Evolutionary conservation across 2,797 vertebrate genomes (phyloP), one percentile per base, ranked within the genome.

Genomic region (Onychomys leucogaster): DNA sequence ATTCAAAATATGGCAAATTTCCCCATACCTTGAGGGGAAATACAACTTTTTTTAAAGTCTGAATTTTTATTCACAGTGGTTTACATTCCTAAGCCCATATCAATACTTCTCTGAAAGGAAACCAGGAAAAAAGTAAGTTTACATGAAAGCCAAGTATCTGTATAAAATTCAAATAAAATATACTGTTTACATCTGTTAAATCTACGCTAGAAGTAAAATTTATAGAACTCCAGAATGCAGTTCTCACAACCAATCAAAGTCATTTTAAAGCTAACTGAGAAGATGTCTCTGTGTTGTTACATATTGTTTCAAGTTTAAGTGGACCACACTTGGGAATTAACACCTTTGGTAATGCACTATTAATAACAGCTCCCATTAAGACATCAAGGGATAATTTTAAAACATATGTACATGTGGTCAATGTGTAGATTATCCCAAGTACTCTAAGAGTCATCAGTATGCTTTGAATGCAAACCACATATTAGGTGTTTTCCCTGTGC

Each of bases 71-170:
- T 85, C 73, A 94, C 57, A 61, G 17, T 61, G n/a, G 86, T 71
- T 90, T 83, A 82, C 12, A 87, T 90, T 92, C 29, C 76, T 94
- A 19, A 97, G 2, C 5, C 16, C 5, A 32, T 71, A 71, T 46
- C 37, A 76, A 89, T 90, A 81, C 7, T 67, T 95, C 41, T 90
- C 90, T 84, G 34, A 95, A 95, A 96, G 93, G 32, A 96, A 95
- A 86, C 4, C 29, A 81, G 77, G 49, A 88, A 88, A 80, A 75
- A 16, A 41, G 91, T 9, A 6, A 73, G 34, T 88, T 84, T 65
- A 67, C 86, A 29, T 52, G 46, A 71, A 91, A 87, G 52, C 8
- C 49, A 92, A 75, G 29, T 73, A 77, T 73, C 76, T 21, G 29
- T 7, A 37, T 49, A 65, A 86, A 13, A 37, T 75, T 92, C 94